Evolutionary conservation across 2,888 invertebrate genomes (phyloP).

Genomic region (Timandra comae): DNA sequence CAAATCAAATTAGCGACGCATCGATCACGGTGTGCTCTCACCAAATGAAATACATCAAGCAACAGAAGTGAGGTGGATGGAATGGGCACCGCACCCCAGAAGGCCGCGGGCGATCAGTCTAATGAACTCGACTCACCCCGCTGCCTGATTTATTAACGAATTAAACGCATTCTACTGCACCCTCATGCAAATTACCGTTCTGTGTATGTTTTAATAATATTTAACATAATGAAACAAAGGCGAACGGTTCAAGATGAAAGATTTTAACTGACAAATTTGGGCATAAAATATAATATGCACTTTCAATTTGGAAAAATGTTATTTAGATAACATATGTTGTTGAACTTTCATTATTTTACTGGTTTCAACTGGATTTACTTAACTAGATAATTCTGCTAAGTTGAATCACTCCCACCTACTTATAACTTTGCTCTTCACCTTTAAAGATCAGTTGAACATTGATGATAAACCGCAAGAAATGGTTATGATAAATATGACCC

Average conservation of each 20-base stretch:
- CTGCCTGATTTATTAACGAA: constrained; percentile 76
- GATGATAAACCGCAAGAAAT: constrained; percentile 54
- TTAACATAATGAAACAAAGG: constrained; percentile 13
- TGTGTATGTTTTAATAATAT: constrained; percentile 24
- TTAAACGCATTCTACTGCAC: constrained; percentile 75
- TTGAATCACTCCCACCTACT: constrained; percentile 39
- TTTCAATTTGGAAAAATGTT: too few relatives aligned
- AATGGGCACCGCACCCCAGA: constrained; percentile 62
- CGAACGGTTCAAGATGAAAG: constrained; percentile 1
- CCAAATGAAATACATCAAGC: constrained; percentile 61
- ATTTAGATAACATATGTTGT: too few relatives aligned
- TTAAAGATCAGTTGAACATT: constrained; percentile 48
- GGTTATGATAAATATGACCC: constrained; percentile 9
- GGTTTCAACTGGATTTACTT: too few relatives aligned
- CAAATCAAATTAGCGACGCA: constrained; percentile 43
- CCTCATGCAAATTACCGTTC: constrained; percentile 48
- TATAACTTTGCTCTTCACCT: constrained; percentile 46
- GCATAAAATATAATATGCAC: too few relatives aligned
- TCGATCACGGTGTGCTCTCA: constrained; percentile 51
- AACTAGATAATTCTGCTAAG: constrained; percentile 40
- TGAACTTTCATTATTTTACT: too few relatives aligned
- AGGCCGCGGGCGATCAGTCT: constrained; percentile 70
- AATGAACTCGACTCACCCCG: constrained; percentile 69
- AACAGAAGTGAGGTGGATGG: constrained; percentile 49
- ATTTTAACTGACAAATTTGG: too few relatives aligned